Evolutionary conservation across 2,797 vertebrate species (phyloP).

Genomic region (Syndactyla subalaris): DNA sequence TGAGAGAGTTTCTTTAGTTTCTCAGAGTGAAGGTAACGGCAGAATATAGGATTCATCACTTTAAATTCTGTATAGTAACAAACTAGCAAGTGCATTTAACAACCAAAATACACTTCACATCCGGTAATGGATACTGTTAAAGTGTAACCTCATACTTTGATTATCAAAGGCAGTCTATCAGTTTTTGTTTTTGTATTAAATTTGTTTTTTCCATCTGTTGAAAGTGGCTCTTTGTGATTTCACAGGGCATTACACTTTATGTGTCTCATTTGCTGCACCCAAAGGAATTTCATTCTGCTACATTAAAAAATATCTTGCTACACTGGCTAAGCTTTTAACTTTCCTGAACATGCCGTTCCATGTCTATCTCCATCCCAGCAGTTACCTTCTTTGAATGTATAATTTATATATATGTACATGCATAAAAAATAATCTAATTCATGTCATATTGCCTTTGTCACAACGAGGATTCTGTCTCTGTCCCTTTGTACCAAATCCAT

Average conservation of each 20-base stretch:
- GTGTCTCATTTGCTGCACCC: constrained; percentile 83
- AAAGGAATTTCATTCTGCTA: constrained; percentile 78
- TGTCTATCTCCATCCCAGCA: background rate
- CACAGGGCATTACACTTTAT: constrained; percentile 87
- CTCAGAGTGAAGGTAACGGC: background rate
- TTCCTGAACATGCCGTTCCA: background rate
- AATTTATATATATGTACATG: background rate
- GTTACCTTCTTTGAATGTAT: background rate
- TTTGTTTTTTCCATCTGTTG: constrained; percentile 53
- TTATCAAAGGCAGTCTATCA: constrained; percentile 35
- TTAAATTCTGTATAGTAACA: background rate
- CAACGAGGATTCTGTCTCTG: background rate
- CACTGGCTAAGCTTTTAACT: constrained; percentile 77
- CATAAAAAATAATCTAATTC: background rate
- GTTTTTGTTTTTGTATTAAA: constrained; percentile 60
- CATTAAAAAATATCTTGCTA: constrained; percentile 79
- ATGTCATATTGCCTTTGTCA: background rate
- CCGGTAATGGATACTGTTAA: constrained; percentile 12
- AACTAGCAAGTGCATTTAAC: constrained; percentile 31
- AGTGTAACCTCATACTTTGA: constrained; percentile 1
- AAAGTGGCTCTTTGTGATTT: constrained; percentile 76
- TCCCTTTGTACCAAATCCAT: background rate
- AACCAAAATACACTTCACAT: constrained; percentile 15
- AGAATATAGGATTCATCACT: background rate
- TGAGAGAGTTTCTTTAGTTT: constrained; percentile 15